These are phyloP conservation scores for Bucorvus abyssinicus DNA, from an alignment of 2,797 vertebrate genomes.

Conservation along the genomic window DNA sequence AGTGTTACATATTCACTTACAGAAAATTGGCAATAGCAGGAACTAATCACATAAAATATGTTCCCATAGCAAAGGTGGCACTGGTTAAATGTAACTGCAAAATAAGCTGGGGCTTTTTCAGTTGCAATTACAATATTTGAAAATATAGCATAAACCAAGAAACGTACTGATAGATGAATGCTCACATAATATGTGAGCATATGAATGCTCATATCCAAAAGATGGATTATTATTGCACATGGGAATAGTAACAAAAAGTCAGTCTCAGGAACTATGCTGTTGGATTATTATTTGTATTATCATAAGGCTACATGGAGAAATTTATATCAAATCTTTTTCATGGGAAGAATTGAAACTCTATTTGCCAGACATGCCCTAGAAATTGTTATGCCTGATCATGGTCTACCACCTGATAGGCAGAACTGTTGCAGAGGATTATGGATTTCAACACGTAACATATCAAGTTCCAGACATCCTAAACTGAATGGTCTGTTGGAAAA, in stretches of 20 bases:
- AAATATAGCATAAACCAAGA: neutral
- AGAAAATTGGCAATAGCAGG: neutral
- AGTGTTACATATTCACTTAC: neutral
- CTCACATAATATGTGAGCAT: neutral
- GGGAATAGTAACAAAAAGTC: neutral
- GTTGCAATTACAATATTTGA: neutral
- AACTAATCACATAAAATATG: neutral
- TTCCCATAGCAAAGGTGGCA: neutral
- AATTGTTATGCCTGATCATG: neutral
- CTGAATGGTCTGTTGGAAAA: neutral
- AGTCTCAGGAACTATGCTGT: neutral
- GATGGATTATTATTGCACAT: neutral
- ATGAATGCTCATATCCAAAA: neutral
- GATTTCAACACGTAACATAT: neutral
- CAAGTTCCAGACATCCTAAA: neutral
- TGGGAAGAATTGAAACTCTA: neutral
- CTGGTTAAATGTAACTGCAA: neutral
- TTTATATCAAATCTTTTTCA: neutral
- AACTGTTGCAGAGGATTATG: neutral
- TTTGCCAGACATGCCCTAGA: neutral
- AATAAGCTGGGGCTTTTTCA: fast-evolving
- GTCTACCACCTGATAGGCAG: neutral
- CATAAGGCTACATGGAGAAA: neutral
- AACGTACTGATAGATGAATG: neutral
- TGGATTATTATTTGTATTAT: neutral